These are phyloP conservation scores for Cynodonichthys magdalenae DNA, from an alignment of 2,797 vertebrate species.

Conservation along the genomic window DNA sequence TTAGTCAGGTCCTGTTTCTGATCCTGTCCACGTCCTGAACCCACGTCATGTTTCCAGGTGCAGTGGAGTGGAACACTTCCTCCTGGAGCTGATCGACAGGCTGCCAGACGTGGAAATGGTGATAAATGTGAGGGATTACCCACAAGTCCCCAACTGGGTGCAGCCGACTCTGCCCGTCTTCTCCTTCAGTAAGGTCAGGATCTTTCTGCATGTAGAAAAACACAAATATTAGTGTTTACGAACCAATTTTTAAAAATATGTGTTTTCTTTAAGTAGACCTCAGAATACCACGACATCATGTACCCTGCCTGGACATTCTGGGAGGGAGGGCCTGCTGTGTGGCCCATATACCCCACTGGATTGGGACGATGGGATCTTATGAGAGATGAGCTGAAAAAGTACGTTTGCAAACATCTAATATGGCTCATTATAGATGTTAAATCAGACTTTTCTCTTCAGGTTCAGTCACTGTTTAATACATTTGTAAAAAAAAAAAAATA, in stretches of 20 bases:
- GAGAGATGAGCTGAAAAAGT: constrained; percentile 91
- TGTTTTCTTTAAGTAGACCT: constrained; percentile 77
- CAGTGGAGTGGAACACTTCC: constrained; percentile 96
- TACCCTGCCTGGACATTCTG: constrained; percentile 99
- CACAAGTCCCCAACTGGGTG: constrained; percentile 93
- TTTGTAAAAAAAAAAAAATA: too few species aligned
- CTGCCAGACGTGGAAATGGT: constrained; percentile 95
- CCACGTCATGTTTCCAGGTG: constrained; percentile 78
- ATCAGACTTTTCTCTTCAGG: too few species aligned
- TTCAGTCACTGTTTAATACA: too few species aligned
- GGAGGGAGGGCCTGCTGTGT: constrained; percentile 98
- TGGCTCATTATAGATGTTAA: too few species aligned
- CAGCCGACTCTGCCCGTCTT: constrained; percentile 88
- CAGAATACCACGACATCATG: constrained; percentile 96
- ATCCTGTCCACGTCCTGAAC: not conserved
- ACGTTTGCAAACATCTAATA: constrained; percentile 13
- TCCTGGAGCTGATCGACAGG: constrained; percentile 85
- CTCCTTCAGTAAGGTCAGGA: constrained; percentile 96
- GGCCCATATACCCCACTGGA: constrained; percentile 97
- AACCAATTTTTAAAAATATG: not conserved
- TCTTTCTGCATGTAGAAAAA: not conserved
- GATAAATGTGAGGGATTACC: constrained; percentile 97
- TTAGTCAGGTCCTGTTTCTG: not conserved
- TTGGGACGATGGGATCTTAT: constrained; percentile 98
- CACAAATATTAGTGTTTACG: not conserved